These are phyloP conservation scores for Nyctibius grandis DNA, from an alignment of 2,797 vertebrate genomes.

Conservation along the genomic window DNA sequence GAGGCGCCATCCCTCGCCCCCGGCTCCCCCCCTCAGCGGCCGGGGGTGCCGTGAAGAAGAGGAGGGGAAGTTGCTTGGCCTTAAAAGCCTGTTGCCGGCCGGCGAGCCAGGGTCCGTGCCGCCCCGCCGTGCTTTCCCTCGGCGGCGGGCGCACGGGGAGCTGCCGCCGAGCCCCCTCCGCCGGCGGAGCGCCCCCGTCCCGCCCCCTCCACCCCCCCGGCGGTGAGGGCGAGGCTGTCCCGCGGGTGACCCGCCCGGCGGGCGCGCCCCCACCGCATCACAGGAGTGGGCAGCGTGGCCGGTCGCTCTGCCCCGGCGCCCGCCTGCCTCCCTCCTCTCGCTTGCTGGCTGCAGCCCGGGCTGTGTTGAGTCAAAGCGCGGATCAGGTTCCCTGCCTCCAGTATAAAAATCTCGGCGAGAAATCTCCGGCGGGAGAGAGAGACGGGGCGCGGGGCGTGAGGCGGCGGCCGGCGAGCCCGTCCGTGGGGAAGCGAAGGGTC, in stretches of 20 bases:
- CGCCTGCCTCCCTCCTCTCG: slow-evolving; percentile 11
- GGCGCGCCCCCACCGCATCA: slow-evolving; percentile 58
- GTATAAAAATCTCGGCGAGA: slow-evolving; percentile 47
- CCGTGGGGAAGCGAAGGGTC: not conserved
- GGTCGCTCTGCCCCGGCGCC: slow-evolving; percentile 30
- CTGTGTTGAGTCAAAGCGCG: slow-evolving; percentile 53
- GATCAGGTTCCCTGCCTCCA: slow-evolving; percentile 56
- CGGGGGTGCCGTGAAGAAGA: not conserved
- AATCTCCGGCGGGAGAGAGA: not conserved
- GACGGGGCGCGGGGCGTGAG: not conserved
- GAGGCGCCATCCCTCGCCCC: too few relatives aligned
- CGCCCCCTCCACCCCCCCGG: not conserved
- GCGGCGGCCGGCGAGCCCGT: not conserved
- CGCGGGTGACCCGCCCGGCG: slow-evolving; percentile 36
- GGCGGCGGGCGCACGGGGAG: not conserved
- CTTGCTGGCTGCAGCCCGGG: not conserved
- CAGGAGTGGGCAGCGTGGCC: slow-evolving; percentile 37
- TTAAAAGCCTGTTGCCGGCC: accelerated
- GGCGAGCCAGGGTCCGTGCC: too few relatives aligned
- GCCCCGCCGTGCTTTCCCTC: not conserved
- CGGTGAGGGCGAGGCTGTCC: slow-evolving; percentile 49
- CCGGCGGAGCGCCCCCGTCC: not conserved
- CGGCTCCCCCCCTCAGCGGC: not conserved
- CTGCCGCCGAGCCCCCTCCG: too few relatives aligned
- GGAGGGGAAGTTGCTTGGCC: not conserved